phyloP scores from a whole-genome alignment of 2,888 invertebrate genomes.

The Pyrocoelia pectoralis region DNA sequence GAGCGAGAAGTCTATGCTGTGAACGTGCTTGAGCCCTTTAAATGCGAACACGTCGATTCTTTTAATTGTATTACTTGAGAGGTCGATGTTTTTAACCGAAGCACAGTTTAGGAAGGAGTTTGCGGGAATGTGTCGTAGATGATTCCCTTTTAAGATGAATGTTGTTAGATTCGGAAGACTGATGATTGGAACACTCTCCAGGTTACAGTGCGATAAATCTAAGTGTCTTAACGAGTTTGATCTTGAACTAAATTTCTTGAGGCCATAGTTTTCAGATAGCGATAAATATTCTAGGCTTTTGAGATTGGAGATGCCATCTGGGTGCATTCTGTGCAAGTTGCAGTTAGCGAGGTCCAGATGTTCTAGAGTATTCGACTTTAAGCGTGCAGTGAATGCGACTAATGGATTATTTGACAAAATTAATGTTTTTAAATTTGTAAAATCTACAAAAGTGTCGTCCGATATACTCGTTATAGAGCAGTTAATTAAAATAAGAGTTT shows the following conservation, averaged over 20 bases:
- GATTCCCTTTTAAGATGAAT: slow-evolving; percentile 69
- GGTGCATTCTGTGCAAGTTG: slow-evolving; percentile 62
- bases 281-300: slow-evolving; percentile 67
- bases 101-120: slow-evolving; percentile 70
- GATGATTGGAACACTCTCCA: slow-evolving; percentile 67
- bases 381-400: slow-evolving; percentile 36
- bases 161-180: slow-evolving; percentile 69
- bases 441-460: slow-evolving; percentile 61
- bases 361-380: slow-evolving; percentile 47
- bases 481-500: slow-evolving; percentile 67
- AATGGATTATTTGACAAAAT: slow-evolving; percentile 60
- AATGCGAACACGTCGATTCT: slow-evolving; percentile 69
- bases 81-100: slow-evolving; percentile 67
- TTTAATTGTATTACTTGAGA: slow-evolving; percentile 73
- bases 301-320: slow-evolving; percentile 65
- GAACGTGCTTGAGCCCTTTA: slow-evolving; percentile 64
- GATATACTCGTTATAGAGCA: slow-evolving; percentile 68
- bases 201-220: slow-evolving; percentile 70
- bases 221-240: slow-evolving; percentile 65
- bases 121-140: slow-evolving; percentile 66
- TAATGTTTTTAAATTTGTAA: slow-evolving; percentile 64
- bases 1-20: slow-evolving; percentile 72
- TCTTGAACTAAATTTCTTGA: slow-evolving; percentile 59
- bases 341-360: slow-evolving; percentile 68
- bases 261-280: slow-evolving; percentile 68